Percentiles rank a stretch among this genome's conserved stretches.
These are phyloP conservation scores for Chaetorhynchus papuensis DNA, from an alignment of 2,113 vertebrate genomes.

Conservation along the genomic window DNA sequence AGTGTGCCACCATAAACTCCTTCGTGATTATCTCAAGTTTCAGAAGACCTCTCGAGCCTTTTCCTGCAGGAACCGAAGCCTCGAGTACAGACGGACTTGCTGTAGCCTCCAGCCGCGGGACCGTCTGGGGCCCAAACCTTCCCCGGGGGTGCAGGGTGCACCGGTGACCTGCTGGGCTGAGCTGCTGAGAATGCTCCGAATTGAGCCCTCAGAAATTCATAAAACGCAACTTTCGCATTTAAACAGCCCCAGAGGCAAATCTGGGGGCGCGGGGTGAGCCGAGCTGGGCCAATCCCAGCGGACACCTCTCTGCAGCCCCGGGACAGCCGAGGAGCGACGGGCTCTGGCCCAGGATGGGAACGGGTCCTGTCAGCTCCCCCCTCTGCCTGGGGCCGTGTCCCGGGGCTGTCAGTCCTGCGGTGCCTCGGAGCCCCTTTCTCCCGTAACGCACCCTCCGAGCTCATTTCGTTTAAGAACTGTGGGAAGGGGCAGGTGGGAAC, in stretches of 20 bases:
- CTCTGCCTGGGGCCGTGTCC: too few species aligned
- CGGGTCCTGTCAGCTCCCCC: not conserved
- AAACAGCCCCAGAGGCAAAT: too few species aligned
- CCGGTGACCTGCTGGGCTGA: not conserved
- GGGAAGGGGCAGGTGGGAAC: not conserved
- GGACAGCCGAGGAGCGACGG: not conserved
- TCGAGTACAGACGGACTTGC: not conserved
- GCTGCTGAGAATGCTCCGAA: not conserved
- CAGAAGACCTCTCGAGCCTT: not conserved
- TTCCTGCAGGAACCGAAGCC: not conserved
- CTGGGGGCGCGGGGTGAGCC: not conserved
- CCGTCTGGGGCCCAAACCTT: too few species aligned
- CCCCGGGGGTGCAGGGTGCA: not conserved
- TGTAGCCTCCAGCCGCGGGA: not conserved
- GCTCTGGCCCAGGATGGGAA: not conserved
- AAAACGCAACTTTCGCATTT: rapidly evolving
- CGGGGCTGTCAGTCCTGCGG: not conserved
- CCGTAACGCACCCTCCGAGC: not conserved
- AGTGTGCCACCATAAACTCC: not conserved
- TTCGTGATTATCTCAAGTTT: not conserved
- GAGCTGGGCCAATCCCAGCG: not conserved
- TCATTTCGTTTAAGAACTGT: rapidly evolving
- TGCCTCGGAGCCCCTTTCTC: not conserved
- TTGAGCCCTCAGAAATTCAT: not conserved
- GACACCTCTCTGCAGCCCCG: not conserved